Evolutionary conservation across 2,888 invertebrate species (phyloP), one percentile per base, ranked within the genome.

Genomic region (Halictus ligatus): DNA sequence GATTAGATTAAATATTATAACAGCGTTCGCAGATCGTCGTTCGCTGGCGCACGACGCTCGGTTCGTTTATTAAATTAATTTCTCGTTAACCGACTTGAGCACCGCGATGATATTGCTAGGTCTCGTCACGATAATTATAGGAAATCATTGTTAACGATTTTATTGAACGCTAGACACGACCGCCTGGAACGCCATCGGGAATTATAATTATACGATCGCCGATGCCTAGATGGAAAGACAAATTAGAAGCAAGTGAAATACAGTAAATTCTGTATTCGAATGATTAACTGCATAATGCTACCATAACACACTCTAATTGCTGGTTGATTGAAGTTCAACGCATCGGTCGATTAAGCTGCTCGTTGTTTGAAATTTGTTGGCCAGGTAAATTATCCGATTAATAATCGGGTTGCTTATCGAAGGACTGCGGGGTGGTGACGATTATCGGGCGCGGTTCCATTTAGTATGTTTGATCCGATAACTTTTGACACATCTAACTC

Each of bases 321-420:
- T 29, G 5, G 21, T 54, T 60, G 67, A 81, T 76, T 29, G 75
- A 75, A 81, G 60, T 21, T 21, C 50, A 60, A 64, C 21, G 54
- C 3, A 75, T 50, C 29, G 72, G 43, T 50, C 54, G 64, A 83
- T 71, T 69, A 75, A 58, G 67, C 69, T 15, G 6, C 13, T 35
- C 43, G 48, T 67, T 60, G 48, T 67, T 64, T 43, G 78, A 60
- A 76, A 76, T 54, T 82, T 35, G 76, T 72, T 29, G 50, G 43
- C 6, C 50, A 18, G 48, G 25, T n/a, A 15, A 40, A 81, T 71
- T 50, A 60, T 64, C 4, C 40, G 74, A 72, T 83, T 25, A 29
- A n/a, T 75, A 71, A 83, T 81, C 75, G 48, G 58, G 50, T 81
- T 64, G 82, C 29, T 40, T 48, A 67, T 54, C 43, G 43, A 13